Evolutionary conservation across 1,140 invertebrate species (phyloP), one percentile per base, ranked within the genome.

Genomic region (Ctenoplectra terminalis): DNA sequence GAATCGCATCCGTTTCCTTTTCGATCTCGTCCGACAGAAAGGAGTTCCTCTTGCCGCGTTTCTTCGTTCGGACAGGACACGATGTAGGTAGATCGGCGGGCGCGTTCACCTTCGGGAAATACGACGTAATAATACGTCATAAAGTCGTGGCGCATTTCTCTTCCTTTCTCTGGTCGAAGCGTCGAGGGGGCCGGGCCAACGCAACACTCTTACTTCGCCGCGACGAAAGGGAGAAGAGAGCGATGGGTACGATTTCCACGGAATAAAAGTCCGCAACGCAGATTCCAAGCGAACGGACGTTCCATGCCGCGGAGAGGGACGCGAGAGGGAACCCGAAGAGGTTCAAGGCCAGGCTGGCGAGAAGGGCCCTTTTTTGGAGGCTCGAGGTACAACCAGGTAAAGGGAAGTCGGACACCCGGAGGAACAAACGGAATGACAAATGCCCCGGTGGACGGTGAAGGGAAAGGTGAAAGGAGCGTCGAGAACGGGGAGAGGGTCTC

Each of bases 351-450:
- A 89, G 73, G 84, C 71, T 29, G 79, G 87, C 2, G 52, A 56
- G 52, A 90, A 88, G 87, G 72, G 89, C 83, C 88, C 87, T 89
- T 90, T 90, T 86, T 87, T 81, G 80, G 72, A 79, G 77, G 75
- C 64, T 37, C 83, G 87, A 90, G 81, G 80, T 79, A 43, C n/a
- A 20, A 83, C 84, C 89, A 90, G 92, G 92, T 92, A 93, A 92
- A 92, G 90, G 90, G 89, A 92, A 91, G 90, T 90, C 88, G 86
- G 81, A 54, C 79, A 73, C 60, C 81, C 83, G 73, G 78, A 89
- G 87, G 83, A 87, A 87, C 88, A 87, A 91, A 90, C 88, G 89
- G 90, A 93, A 92, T 93, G 91, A 93, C 90, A 93, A 93, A 93
- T 92, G 89, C 82, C 48, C 8, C 40, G 7, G 29, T 83, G 83